Percentiles rank a stretch among this genome's conserved stretches.
phyloP scores from a whole-genome alignment of 2,888 invertebrate genomes.

The Drosophila paramelanica region DNA sequence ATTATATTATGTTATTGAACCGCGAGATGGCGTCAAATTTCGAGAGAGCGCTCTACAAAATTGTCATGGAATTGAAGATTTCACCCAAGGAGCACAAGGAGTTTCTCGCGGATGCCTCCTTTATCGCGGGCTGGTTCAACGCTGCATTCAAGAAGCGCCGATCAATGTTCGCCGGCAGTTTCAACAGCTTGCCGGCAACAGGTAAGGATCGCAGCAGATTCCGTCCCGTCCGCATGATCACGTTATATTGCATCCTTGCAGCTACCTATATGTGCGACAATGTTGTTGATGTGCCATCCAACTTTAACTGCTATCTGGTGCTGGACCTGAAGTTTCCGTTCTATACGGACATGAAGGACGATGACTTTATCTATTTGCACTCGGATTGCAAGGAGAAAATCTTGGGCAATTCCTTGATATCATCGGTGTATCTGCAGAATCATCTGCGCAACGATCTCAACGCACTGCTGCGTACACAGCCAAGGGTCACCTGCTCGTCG shows the following conservation, averaged over 20 bases:
- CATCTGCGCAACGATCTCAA: constrained; percentile 21
- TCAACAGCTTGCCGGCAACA: constrained; percentile 22
- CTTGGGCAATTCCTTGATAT: background rate
- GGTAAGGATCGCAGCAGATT: constrained; percentile 7
- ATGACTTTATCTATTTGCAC: constrained; percentile 21
- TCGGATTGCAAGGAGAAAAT: constrained; percentile 2
- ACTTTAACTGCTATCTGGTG: constrained; percentile 32
- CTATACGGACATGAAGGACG: background rate
- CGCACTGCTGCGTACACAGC: background rate
- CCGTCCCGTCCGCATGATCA: background rate
- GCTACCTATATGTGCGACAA: constrained; percentile 21
- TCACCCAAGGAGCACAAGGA: constrained; percentile 9
- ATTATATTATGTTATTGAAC: too few relatives aligned
- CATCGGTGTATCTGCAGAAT: constrained; percentile 18
- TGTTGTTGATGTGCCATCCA: constrained; percentile 17
- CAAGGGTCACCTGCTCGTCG: constrained; percentile 5
- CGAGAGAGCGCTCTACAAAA: constrained; percentile 14
- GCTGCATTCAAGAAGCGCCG: constrained; percentile 1
- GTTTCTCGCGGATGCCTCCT: constrained; percentile 13
- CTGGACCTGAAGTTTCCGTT: constrained; percentile 20
- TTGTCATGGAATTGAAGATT: constrained; percentile 13
- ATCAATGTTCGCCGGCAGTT: constrained; percentile 25
- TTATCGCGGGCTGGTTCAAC: constrained; percentile 19
- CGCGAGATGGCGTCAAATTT: constrained; percentile 9
- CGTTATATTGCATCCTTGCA: background rate